Evolutionary conservation across 2,113 vertebrate genomes (phyloP).

Genomic region (Seriola dumerili): DNA sequence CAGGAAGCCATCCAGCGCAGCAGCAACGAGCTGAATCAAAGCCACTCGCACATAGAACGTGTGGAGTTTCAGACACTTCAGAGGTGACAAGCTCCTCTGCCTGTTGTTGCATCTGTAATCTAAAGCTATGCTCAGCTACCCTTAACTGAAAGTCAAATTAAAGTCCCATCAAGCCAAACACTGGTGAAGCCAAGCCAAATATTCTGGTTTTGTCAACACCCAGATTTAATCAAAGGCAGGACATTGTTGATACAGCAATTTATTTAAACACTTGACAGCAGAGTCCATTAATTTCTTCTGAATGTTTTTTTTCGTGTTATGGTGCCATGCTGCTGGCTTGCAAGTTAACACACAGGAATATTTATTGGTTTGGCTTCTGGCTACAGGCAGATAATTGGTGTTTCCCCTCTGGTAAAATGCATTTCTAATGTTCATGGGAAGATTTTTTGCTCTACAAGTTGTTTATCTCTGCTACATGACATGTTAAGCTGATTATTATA

Average conservation of each 20-base stretch:
- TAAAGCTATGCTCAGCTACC: not conserved
- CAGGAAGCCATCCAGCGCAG: constrained; percentile 6
- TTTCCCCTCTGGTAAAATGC: constrained; percentile 34
- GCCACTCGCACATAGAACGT: not conserved
- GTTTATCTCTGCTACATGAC: constrained; percentile 8
- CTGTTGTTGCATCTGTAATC: not conserved
- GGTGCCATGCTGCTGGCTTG: constrained; percentile 13
- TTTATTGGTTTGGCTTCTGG: constrained; percentile 32
- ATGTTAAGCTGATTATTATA: constrained; percentile 5
- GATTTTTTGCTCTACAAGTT: not conserved
- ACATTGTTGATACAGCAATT: not conserved
- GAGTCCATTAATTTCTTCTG: constrained; percentile 32
- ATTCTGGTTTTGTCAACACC: constrained; percentile 20
- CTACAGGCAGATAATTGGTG: constrained; percentile 19
- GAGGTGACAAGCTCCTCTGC: not conserved
- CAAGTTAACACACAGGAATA: constrained; percentile 4
- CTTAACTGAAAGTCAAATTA: not conserved
- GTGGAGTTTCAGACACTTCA: not conserved
- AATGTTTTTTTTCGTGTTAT: not conserved
- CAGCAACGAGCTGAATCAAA: constrained; percentile 12
- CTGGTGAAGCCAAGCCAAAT: not conserved
- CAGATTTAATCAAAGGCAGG: constrained; percentile 39
- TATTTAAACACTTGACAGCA: constrained; percentile 25
- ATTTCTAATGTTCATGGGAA: constrained; percentile 39
- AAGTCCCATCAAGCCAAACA: constrained; percentile 20